phyloP scores from a whole-genome alignment of 2,888 invertebrate genomes.

The Harpalus rubripes region DNA sequence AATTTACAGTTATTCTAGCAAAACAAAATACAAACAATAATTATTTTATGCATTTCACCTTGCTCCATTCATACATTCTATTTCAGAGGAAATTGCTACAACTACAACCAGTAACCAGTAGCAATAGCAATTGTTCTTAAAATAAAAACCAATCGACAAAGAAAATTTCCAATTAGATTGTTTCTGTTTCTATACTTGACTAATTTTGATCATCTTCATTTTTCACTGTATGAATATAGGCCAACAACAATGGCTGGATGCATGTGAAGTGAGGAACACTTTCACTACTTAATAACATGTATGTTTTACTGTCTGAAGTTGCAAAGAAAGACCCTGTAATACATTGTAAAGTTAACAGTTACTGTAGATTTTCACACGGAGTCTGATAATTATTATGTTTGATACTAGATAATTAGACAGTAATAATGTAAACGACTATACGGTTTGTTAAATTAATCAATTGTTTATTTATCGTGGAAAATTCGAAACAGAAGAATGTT shows the following conservation, averaged over 20 bases:
- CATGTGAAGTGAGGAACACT: not conserved
- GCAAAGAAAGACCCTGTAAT: not conserved
- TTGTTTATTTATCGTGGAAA: not conserved
- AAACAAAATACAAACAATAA: slow-evolving; percentile 28
- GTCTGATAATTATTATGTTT: not conserved
- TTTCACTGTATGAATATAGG: not conserved
- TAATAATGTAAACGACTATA: not conserved
- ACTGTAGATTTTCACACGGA: not conserved
- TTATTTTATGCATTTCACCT: slow-evolving; percentile 44
- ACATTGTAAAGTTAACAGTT: not conserved
- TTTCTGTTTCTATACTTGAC: slow-evolving; percentile 34
- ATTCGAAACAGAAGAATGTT: not conserved
- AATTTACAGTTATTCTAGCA: not conserved
- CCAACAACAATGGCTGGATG: not conserved
- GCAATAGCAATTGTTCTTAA: slow-evolving; percentile 28
- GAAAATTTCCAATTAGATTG: slow-evolving; percentile 21
- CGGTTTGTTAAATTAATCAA: slow-evolving; percentile 1
- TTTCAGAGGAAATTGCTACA: slow-evolving; percentile 18
- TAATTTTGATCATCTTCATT: slow-evolving; percentile 6
- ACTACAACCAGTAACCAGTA: slow-evolving; percentile 5
- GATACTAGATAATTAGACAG: not conserved
- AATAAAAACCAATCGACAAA: slow-evolving; percentile 43
- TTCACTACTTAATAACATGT: not conserved
- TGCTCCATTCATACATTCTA: slow-evolving; percentile 41
- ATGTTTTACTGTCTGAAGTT: not conserved